phyloP scores from a whole-genome alignment of 2,888 invertebrate species.

The Tachystola acroxantha region DNA sequence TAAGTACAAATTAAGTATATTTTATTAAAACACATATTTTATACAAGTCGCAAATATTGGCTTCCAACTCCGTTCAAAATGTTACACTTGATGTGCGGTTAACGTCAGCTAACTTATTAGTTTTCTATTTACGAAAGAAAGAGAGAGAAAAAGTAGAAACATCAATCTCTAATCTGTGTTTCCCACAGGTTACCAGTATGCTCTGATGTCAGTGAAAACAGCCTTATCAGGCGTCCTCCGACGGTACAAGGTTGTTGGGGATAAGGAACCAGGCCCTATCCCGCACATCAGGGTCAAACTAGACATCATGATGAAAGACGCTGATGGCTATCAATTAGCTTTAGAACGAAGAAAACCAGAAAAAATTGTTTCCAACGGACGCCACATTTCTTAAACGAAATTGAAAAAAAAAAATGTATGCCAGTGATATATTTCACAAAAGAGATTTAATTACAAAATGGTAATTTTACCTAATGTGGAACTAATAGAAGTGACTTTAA shows the following conservation, averaged over 20 bases:
- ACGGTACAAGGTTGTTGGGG: constrained; percentile 40
- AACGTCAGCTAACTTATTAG: background rate
- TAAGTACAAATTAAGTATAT: too few species aligned
- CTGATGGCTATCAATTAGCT: constrained; percentile 48
- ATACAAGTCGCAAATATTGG: too few species aligned
- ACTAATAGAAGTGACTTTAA: too few species aligned
- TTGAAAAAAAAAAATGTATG: background rate
- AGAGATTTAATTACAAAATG: too few species aligned
- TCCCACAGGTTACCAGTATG: constrained; percentile 58
- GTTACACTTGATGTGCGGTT: too few species aligned
- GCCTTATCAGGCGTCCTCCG: constrained; percentile 42
- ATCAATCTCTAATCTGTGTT: too few species aligned
- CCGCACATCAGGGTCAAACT: constrained; percentile 55
- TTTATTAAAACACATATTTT: too few species aligned
- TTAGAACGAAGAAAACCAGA: constrained; percentile 33
- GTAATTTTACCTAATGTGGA: too few species aligned
- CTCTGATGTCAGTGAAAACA: constrained; percentile 61
- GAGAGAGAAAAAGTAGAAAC: too few species aligned
- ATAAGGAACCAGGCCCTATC: constrained; percentile 31
- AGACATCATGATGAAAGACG: constrained; percentile 65
- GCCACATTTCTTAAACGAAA: background rate
- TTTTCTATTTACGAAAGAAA: background rate
- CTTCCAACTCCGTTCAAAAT: too few species aligned
- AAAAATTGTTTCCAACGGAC: constrained; percentile 1
- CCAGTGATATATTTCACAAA: too few species aligned